Base-by-base conservation (phyloP, 2,797 vertebrate species). In the Taeniopygia guttata region DNA sequence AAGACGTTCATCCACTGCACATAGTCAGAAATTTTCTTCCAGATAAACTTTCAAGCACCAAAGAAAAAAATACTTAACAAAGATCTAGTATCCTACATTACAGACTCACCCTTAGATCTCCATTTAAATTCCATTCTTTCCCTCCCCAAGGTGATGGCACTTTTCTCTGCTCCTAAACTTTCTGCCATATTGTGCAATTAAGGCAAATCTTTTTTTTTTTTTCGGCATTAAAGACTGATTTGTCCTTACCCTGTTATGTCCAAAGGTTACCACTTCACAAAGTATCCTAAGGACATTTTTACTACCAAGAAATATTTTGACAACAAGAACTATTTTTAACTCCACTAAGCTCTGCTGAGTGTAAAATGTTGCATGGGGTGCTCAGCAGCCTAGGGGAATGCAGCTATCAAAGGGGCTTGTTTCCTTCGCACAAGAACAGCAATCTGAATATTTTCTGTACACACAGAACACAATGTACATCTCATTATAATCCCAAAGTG, bases 271-370 rank as follows among this genome's bases (percentile, higher is more conserved):
- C 49, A 68, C 56, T 95, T 91, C 80, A 91, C 36, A 19, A 84
- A 95, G 60, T 91, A 87, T 76, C 90, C 91, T 91, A 82, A 62
- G 75, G 95, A 94, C 88, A 87, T 91, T 95, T 96, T 87, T 88
- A 95, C 64, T 92, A 77, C 43, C 70, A 78, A 94, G 76, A 92
- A 83, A 80, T 87, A 87, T 87, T 94, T 90, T 91, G 78, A 94
- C 74, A 79, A 82, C 72, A 76, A 90, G 62, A 76, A 86, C 84
- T 95, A 94, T 95, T 97, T 97, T 96, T 95, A 94, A 87, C 84
- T 84, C 55, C 0, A 1, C 42, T 89, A 55, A 85, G 58, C 70
- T 95, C 81, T 84, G 54, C 58, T 92, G 59, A 89, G 90, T 94
- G 93, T 92, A 94, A 95, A 94, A 94, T 68, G 49, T 76, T 93